Conservation (phyloP, 2,888 invertebrate genomes). For the Pedicia rivosa region DNA sequence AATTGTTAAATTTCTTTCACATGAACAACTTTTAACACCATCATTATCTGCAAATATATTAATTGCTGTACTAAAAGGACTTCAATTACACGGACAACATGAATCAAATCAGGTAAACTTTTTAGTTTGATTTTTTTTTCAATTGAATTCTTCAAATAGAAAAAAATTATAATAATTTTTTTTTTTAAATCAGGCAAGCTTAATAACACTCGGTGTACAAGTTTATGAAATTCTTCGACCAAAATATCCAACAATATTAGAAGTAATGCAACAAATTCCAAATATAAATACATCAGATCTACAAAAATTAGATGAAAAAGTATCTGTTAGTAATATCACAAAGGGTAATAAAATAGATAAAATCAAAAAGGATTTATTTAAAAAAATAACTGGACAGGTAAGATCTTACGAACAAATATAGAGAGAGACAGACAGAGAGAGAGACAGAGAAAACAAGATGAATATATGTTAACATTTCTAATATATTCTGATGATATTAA, state of each 20-base stretch:
- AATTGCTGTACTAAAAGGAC: slow-evolving; percentile 58
- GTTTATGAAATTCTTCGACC: slow-evolving; percentile 73
- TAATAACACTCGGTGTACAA: slow-evolving; percentile 67
- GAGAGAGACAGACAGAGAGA: neutral
- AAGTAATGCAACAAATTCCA: slow-evolving; percentile 62
- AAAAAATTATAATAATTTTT: too few species aligned
- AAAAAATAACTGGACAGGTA: slow-evolving; percentile 69
- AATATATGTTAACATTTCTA: too few species aligned
- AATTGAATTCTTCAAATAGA: too few species aligned
- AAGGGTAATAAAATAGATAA: slow-evolving; percentile 74
- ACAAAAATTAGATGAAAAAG: slow-evolving; percentile 73
- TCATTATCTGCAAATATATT: slow-evolving; percentile 58
- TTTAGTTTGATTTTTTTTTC: slow-evolving; percentile 6
- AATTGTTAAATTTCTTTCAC: slow-evolving; percentile 47
- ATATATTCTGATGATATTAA: too few species aligned
- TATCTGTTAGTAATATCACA: slow-evolving; percentile 41
- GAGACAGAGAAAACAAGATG: neutral
- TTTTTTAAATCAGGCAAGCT: slow-evolving; percentile 24
- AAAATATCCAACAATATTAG: slow-evolving; percentile 47
- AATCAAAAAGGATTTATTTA: slow-evolving; percentile 79
- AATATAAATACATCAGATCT: slow-evolving; percentile 65
- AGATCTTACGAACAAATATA: slow-evolving; percentile 15
- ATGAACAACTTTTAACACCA: slow-evolving; percentile 43
- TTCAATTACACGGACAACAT: slow-evolving; percentile 79
- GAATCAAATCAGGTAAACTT: slow-evolving; percentile 61